Base-by-base conservation (phyloP, 2,113 vertebrate species). In the Cromileptes altivelis region DNA sequence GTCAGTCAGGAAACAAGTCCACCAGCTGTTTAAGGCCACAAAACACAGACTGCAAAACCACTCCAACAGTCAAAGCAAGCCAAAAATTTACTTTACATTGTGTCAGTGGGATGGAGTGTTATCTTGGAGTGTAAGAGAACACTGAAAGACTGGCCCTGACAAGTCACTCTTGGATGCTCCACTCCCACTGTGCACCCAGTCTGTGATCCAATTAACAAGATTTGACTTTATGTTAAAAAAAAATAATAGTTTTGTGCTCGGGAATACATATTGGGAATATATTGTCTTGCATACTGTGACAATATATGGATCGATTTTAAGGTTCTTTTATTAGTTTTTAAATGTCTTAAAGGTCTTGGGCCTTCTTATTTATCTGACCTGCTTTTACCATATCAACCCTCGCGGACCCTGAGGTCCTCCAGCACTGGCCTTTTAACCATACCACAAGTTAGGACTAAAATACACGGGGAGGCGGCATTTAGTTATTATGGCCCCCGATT, bases 11-110 rank as follows among this genome's bases (percentile, higher is more conserved):
- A 45, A 80, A 67, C 52, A 27, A 47, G 47, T 53, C 30, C 17
- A 40, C 27, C 42, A 37, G 56, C 53, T 67, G 45, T 64, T 70
- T 75, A 45, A 47, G 71, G 40, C 64, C 76, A 85, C 70, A 58
- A 75, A 70, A 80, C 56, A 70, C 19, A 37, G n/a, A 63, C 57
- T 49, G 56, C 6, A 71, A 73, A 80, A 63, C 27, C 49, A 19
- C 57, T 58, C 14, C 58, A 76, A 25, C 3, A 1, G 58, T 57
- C 14, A 70, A 19, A 45, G 2, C 65, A 30, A n/a, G 57, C 10
- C 55, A 62, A 75, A 68, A 60, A 15, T 23, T 9, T 6, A 57
- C 30, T 61, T 65, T 42, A 55, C 25, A 75, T 78, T 60, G n/a
- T 64, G 37, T 45, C 23, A 57, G 45, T 67, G n/a, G 25, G 60